These are phyloP conservation scores for Drosophila formosana DNA, from an alignment of 2,888 invertebrate species.

Conservation along the genomic window DNA sequence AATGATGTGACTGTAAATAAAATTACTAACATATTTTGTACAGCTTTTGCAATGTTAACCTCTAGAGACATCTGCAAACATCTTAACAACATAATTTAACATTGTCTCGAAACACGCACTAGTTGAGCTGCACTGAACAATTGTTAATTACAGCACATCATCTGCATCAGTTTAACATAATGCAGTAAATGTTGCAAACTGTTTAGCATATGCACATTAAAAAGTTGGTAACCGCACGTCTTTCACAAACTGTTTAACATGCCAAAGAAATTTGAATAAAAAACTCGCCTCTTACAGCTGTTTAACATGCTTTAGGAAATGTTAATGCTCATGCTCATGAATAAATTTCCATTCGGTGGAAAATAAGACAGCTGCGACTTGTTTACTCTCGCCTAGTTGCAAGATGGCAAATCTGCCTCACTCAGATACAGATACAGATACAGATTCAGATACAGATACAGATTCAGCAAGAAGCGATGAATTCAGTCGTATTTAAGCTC, in stretches of 20 bases:
- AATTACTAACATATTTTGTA: too few species aligned
- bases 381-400: neutral
- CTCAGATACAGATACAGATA: neutral
- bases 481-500: neutral
- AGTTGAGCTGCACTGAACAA: neutral
- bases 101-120: too few species aligned
- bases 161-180: neutral
- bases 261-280: slow-evolving; percentile 10
- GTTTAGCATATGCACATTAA: neutral
- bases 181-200: neutral
- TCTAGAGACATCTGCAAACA: too few species aligned
- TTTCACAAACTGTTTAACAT: slow-evolving; percentile 2
- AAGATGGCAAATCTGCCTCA: neutral
- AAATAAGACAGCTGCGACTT: slow-evolving; percentile 12
- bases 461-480: too few species aligned
- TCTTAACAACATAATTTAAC: too few species aligned
- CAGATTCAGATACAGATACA: neutral
- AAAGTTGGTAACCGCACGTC: slow-evolving; percentile 3
- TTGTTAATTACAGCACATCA: neutral
- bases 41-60: too few species aligned
- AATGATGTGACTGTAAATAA: too few species aligned
- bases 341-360: slow-evolving; percentile 20
- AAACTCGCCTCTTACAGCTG: neutral
- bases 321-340: slow-evolving; percentile 15
- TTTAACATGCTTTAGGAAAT: slow-evolving; percentile 8